phyloP scores from a whole-genome alignment of 2,797 vertebrate genomes.

The Echeneis naucrates region DNA sequence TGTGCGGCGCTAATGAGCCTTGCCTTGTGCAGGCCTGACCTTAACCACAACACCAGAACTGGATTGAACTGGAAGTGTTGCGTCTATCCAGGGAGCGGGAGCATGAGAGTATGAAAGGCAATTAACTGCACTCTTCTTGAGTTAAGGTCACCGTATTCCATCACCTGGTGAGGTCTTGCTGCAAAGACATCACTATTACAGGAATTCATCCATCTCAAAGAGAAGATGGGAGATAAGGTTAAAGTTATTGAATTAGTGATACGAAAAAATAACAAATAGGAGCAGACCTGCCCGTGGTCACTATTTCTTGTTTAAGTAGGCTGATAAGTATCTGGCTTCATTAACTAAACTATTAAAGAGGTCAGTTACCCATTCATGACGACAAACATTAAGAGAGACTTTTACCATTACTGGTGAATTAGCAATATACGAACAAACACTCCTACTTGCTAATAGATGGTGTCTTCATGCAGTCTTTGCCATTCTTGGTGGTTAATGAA shows the following conservation, averaged over 20 bases:
- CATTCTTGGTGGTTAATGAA: constrained; percentile 46
- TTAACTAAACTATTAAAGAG: background rate
- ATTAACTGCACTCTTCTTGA: constrained; percentile 67
- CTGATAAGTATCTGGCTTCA: background rate
- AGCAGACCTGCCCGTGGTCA: background rate
- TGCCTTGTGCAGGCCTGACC: constrained; percentile 54
- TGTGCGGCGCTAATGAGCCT: constrained; percentile 43
- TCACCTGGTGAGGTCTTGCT: constrained; percentile 51
- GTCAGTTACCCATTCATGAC: background rate
- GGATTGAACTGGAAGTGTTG: constrained; percentile 54
- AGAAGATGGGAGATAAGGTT: background rate
- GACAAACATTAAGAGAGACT: background rate
- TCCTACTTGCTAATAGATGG: constrained; percentile 25
- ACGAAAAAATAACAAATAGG: background rate
- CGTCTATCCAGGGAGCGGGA: constrained; percentile 57
- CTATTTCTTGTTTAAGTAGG: background rate
- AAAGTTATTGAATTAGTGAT: background rate
- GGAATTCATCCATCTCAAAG: constrained; percentile 41
- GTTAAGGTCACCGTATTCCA: constrained; percentile 76
- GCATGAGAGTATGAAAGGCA: constrained; percentile 63
- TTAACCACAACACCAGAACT: constrained; percentile 53
- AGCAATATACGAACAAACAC: constrained; percentile 15
- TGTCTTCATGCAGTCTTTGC: constrained; percentile 39
- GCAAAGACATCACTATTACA: constrained; percentile 41
- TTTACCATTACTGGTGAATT: background rate